Conservation (phyloP, 2,113 vertebrate genomes). For the Aleadryas rufinucha region DNA sequence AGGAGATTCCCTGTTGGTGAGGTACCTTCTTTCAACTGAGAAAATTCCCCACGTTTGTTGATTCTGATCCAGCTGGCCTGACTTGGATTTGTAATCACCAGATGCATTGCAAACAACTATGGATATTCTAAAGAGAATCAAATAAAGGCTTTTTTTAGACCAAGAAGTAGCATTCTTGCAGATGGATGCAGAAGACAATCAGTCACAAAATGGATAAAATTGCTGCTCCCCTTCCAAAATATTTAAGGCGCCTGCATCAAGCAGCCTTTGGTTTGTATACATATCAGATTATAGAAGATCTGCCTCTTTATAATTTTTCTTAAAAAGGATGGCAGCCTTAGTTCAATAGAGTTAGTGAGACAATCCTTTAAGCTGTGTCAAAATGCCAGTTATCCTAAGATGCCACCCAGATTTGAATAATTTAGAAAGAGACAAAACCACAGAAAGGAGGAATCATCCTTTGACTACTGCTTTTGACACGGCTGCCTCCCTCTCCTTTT, state of each 20-base stretch:
- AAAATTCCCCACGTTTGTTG: slow-evolving; percentile 15
- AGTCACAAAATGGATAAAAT: slow-evolving; percentile 51
- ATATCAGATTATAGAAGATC: slow-evolving; percentile 82
- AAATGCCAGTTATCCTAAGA: slow-evolving; percentile 81
- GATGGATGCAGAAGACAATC: slow-evolving; percentile 44
- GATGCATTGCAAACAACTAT: slow-evolving; percentile 17
- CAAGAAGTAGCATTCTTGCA: slow-evolving; percentile 55
- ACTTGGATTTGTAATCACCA: slow-evolving; percentile 24
- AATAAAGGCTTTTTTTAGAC: slow-evolving; percentile 30
- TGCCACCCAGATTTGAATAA: slow-evolving; percentile 88
- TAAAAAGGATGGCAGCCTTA: slow-evolving; percentile 81
- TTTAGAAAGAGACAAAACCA: slow-evolving; percentile 78
- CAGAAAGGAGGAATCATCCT: slow-evolving; percentile 83
- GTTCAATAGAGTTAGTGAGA: slow-evolving; percentile 76
- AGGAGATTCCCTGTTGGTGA: slow-evolving; percentile 2
- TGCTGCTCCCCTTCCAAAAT: slow-evolving; percentile 12
- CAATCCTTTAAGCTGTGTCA: slow-evolving; percentile 80
- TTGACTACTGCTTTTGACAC: slow-evolving; percentile 78
- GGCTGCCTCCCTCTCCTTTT: slow-evolving; percentile 60
- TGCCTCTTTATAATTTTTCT: slow-evolving; percentile 81
- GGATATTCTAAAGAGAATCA: slow-evolving; percentile 36
- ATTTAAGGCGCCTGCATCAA: slow-evolving; percentile 43
- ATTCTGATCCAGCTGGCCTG: slow-evolving; percentile 41
- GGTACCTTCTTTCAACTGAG: slow-evolving; percentile 18
- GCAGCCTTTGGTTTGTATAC: slow-evolving; percentile 66